Evolutionary conservation across 2,888 invertebrate genomes (phyloP).

Genomic region (Malachius bipustulatus): DNA sequence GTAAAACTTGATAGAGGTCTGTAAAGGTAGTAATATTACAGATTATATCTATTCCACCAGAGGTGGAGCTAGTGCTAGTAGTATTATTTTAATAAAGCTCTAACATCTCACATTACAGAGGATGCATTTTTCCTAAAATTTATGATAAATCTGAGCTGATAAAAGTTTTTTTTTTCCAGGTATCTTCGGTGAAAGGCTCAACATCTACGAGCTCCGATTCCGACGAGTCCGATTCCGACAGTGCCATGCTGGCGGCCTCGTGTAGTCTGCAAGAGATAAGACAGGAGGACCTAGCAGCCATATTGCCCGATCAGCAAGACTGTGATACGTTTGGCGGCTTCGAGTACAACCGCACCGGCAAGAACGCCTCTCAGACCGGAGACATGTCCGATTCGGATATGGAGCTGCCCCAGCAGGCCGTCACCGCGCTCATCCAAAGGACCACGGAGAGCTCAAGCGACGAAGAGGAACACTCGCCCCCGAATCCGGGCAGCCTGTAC

Average conservation of each 20-base stretch:
- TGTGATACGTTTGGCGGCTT: constrained; percentile 39
- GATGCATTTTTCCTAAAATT: no score
- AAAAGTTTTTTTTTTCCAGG: no score
- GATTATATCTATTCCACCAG: no score
- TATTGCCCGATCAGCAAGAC: constrained; percentile 60
- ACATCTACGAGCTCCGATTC: constrained; percentile 31
- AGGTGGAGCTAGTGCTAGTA: no score
- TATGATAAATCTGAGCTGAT: no score
- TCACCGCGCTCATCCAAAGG: constrained; percentile 65
- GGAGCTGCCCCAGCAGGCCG: constrained; percentile 60
- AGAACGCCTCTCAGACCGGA: constrained; percentile 31
- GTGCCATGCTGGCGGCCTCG: constrained; percentile 44
- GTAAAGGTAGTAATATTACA: no score
- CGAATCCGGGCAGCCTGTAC: constrained; percentile 30
- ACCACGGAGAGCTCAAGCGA: constrained; percentile 64
- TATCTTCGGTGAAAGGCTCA: no score
- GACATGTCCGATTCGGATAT: constrained; percentile 62
- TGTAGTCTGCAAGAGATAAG: constrained; percentile 57
- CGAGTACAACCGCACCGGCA: constrained; percentile 30
- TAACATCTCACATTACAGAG: no score
- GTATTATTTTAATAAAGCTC: no score
- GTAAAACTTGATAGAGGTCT: no score
- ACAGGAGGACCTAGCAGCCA: constrained; percentile 67
- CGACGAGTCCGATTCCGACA: constrained; percentile 26
- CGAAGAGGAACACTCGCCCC: constrained; percentile 47